Conservation (phyloP, 2,888 invertebrate species). For the Apotomis capreana region DNA sequence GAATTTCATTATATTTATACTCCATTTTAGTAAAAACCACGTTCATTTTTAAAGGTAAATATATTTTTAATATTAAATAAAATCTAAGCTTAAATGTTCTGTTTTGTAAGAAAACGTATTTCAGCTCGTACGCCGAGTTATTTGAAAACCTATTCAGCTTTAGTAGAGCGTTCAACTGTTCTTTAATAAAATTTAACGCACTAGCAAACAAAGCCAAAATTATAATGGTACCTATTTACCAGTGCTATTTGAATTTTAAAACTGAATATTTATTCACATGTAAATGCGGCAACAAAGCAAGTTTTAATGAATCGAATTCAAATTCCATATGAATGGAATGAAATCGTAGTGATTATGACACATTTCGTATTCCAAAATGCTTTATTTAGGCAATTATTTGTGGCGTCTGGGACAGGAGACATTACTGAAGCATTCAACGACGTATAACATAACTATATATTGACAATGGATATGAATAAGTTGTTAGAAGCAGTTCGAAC, state of each 20-base stretch:
- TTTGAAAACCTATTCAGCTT: neutral
- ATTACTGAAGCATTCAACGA: too few relatives aligned
- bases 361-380: too few relatives aligned
- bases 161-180: neutral
- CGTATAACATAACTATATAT: too few relatives aligned
- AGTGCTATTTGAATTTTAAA: neutral
- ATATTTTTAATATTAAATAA: neutral
- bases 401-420: too few relatives aligned
- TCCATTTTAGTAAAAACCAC: neutral
- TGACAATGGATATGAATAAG: too few relatives aligned
- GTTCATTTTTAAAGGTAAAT: neutral
- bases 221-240: too few relatives aligned
- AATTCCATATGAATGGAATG: too few relatives aligned
- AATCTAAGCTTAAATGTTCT: neutral
- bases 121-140: neutral
- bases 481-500: too few relatives aligned
- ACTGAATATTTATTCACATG: neutral
- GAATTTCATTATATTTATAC: constrained; percentile 5
- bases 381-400: too few relatives aligned
- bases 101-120: neutral
- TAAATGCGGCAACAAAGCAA: neutral
- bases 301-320: neutral
- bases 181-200: neutral
- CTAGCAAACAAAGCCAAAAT: neutral
- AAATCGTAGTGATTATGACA: neutral